Evolutionary conservation across 2,797 vertebrate species (phyloP), one percentile per base, ranked within the genome.

Genomic region (Labeo calbasu): DNA sequence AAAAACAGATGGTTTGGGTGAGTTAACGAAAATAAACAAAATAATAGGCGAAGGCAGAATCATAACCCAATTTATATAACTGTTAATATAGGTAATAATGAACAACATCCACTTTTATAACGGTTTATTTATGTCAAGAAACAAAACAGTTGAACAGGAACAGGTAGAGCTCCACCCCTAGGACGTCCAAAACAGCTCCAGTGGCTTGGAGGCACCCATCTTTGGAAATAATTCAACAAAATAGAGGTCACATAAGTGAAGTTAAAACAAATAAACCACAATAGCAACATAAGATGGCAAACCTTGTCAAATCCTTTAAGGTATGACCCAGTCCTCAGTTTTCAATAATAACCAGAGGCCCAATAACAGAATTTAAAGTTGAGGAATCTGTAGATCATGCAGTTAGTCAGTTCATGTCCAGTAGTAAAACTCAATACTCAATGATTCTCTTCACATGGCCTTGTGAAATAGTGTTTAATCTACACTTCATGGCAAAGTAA

Each of bases 281-380:
- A 59, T 19, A 12, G 0, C 13, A 15, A 28, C 9, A 21, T 21
- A 80, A n/a, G 6, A 57, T 36, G 0, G 9, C 73, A 70, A 55
- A 86, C 85, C 84, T 86, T 28, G 55, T 46, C 19, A 25, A 7
- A 32, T 9, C 50, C 12, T 68, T 36, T 19, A 7, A 51, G 25
- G n/a, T 0, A 68, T 1, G 5, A 15, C 1, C 86, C 79, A 88
- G 28, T 69, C 75, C 12, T 17, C 76, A 13, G 53, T 83, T 88
- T 9, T 79, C 91, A 80, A 93, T 89, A 0, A 82, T 89, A 2
- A 94, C 65, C 66, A 83, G 28, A 5, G 93, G 93, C 0, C 93
- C 93, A 71, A 94, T 75, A 10, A 93, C 89, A 32, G 90, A 86
- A 0, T 57, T 71, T 13, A n/a, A 7, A 19, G 28, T 23, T 1